Percentiles rank a stretch among this genome's conserved stretches.
These are phyloP conservation scores for Baccha elongata DNA, from an alignment of 2,888 invertebrate species.

Conservation along the genomic window DNA sequence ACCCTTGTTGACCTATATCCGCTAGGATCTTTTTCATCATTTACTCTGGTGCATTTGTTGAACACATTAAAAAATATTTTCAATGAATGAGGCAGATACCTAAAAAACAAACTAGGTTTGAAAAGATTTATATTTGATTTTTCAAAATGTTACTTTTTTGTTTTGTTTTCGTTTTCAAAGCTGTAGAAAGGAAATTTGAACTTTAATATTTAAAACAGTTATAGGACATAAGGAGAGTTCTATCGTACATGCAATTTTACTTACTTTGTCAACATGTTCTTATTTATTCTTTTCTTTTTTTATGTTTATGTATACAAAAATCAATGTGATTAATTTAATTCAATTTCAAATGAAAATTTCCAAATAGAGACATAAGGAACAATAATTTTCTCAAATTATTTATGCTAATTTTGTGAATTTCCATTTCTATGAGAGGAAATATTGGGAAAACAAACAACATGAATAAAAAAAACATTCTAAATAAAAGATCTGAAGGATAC, in stretches of 20 bases:
- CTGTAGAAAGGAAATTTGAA: constrained; percentile 8
- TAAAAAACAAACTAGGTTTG: no score
- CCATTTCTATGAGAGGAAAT: not conserved
- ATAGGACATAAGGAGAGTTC: no score
- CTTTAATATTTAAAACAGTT: no score
- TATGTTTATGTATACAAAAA: no score
- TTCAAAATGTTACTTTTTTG: constrained; percentile 24
- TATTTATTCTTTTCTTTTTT: not conserved
- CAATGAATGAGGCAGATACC: not conserved
- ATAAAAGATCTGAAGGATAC: not conserved
- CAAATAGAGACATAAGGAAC: no score
- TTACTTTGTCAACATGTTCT: constrained; percentile 15
- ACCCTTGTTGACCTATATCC: constrained; percentile 26
- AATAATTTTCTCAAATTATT: constrained; percentile 27
- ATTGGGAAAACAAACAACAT: not conserved
- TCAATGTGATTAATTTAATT: constrained; percentile 42
- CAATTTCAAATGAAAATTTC: constrained; percentile 36
- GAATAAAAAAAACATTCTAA: not conserved
- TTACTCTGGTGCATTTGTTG: not conserved
- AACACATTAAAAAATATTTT: constrained; percentile 11
- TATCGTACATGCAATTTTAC: no score
- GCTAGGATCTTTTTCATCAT: not conserved
- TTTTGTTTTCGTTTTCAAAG: not conserved
- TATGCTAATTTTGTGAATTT: constrained; percentile 33
- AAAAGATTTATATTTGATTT: constrained; percentile 14